Evolutionary conservation across 2,888 invertebrate genomes (phyloP), one percentile per base, ranked within the genome.

Genomic region (Beris chalybata): DNA sequence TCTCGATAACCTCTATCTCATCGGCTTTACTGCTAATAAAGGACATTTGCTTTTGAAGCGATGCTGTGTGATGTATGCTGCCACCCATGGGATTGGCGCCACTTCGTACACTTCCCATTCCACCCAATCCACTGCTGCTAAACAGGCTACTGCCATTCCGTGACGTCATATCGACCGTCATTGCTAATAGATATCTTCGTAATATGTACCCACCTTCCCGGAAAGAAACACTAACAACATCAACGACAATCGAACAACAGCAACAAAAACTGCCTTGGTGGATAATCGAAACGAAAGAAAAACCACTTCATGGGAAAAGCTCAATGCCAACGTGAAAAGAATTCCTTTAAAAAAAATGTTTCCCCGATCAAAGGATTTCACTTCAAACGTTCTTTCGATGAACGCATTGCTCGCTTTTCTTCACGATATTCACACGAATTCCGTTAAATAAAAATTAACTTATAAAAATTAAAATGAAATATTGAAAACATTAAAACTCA

Each of bases 1-100:
- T 77, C 70, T 79, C 80, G 66, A 79, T 74, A 48, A 79, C 75
- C 74, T 79, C 79, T 59, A 78, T 76, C 69, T 79, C 80, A 68
- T 79, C 79, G 12, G 76, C 69, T 67, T 79, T 79, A n/a, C 61
- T 52, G 9, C 76, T 75, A 56, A 79, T 79, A 66, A 79, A 78
- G 32, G 79, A 78, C 73, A 79, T 74, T 69, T 79, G 79, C 61
- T 79, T 79, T 61, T 79, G 78, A 15, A 78, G 70, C 45, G 75
- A 74, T 67, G 77, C 82, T 78, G 82, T 81, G 77, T 80, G 82
- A 78, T 68, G 74, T 73, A 67, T 69, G 66, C 70, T 73, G 45
- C 72, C 74, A 9, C 64, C 70, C 61, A 45, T 69, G 63, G 65
- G 66, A 65, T 45, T 61, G 53, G 72, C 64, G 52, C 61, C 61